phyloP scores from a whole-genome alignment of 2,888 invertebrate species.

The Chrysolina americana region DNA sequence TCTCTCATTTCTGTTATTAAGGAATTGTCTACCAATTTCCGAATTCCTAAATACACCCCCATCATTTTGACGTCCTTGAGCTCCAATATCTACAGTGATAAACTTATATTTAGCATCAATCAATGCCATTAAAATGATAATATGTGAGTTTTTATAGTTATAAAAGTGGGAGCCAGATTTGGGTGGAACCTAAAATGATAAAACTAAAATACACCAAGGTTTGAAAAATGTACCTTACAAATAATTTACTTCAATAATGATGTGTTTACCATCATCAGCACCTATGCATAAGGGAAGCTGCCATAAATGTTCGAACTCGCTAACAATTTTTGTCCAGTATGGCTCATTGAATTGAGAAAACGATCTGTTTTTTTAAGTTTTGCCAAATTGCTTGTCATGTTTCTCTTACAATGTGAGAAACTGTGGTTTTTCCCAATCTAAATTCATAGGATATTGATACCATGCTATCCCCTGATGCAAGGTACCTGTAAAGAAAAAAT shows the following conservation, averaged over 20 bases:
- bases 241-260: constrained; percentile 16
- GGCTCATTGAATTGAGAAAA: constrained; percentile 16
- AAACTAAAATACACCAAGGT: neutral
- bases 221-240: constrained; percentile 23
- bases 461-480: constrained; percentile 30
- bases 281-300: constrained; percentile 28
- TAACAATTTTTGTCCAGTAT: constrained; percentile 22
- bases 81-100: constrained; percentile 31
- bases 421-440: constrained; percentile 23
- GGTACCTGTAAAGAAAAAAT: constrained; percentile 12
- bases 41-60: constrained; percentile 31
- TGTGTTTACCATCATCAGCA: constrained; percentile 25
- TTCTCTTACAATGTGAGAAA: constrained; percentile 31
- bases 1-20: constrained; percentile 1
- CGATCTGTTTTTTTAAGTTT: neutral
- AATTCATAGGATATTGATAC: constrained; percentile 22
- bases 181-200: constrained; percentile 29
- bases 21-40: constrained; percentile 20
- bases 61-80: constrained; percentile 33
- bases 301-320: constrained; percentile 19
- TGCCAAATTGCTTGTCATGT: constrained; percentile 31
- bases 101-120: constrained; percentile 29
- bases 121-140: constrained; percentile 27
- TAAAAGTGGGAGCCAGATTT: constrained; percentile 32
- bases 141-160: constrained; percentile 29